Evolutionary conservation across 2,113 vertebrate species (phyloP).

Genomic region (Plotosus lineatus): DNA sequence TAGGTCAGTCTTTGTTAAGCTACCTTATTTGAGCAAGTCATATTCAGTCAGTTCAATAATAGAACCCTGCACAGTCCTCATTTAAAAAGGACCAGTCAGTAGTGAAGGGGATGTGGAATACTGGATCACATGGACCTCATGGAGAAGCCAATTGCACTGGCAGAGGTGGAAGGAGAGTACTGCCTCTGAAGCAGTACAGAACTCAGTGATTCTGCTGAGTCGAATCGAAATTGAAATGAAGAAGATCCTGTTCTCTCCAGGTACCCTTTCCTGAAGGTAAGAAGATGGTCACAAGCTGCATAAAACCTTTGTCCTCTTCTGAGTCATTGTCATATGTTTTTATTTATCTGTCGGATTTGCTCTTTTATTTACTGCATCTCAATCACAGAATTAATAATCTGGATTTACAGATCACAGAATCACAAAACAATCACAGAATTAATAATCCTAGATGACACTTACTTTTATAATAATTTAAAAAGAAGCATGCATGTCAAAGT

Average conservation of each 20-base stretch:
- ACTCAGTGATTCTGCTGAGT: neutral
- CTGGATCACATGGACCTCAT: neutral
- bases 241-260: too few species aligned
- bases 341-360: neutral
- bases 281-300: neutral
- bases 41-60: neutral
- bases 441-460: neutral
- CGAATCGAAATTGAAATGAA: too few species aligned
- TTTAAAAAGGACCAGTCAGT: neutral
- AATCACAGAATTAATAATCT: neutral
- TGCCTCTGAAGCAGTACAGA: neutral
- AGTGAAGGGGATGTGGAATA: neutral
- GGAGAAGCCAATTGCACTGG: neutral
- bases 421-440: neutral
- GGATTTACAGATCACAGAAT: too few species aligned
- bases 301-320: neutral
- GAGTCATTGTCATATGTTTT: neutral
- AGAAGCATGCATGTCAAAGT: too few species aligned
- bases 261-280: neutral
- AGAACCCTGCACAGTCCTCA: neutral
- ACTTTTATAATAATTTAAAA: too few species aligned
- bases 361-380: neutral
- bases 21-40: too few species aligned
- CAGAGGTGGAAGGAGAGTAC: neutral
- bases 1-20: too few species aligned